phyloP scores from a whole-genome alignment of 2,113 vertebrate genomes.

The Grallaria varia region DNA sequence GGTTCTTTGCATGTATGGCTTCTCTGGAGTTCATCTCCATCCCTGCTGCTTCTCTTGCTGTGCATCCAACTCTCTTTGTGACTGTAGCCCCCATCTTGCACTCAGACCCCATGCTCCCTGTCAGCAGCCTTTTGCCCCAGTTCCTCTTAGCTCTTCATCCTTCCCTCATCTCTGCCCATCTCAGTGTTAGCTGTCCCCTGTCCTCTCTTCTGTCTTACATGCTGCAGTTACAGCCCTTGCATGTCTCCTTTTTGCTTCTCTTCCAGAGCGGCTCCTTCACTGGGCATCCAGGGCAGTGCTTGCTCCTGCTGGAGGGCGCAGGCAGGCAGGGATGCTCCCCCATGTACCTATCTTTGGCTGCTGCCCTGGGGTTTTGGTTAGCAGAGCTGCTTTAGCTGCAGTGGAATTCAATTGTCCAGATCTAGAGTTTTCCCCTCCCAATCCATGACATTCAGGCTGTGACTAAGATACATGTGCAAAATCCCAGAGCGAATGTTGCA shows the following conservation, averaged over 20 bases:
- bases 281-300: not conserved
- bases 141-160: not conserved
- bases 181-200: not conserved
- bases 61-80: not conserved
- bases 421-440: not conserved
- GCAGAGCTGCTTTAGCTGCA: not conserved
- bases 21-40: no score
- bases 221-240: not conserved
- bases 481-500: not conserved
- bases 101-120: not conserved
- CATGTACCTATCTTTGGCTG: not conserved
- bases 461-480: not conserved
- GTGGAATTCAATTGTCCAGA: not conserved
- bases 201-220: not conserved
- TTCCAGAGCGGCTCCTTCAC: accelerated
- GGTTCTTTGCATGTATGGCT: not conserved
- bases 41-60: accelerated
- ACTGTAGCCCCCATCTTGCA: not conserved
- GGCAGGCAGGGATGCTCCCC: not conserved
- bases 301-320: not conserved
- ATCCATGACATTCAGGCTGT: not conserved
- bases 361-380: not conserved
- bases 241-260: not conserved
- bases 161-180: not conserved
- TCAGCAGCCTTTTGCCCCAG: not conserved